Percentiles rank a stretch among this genome's conserved stretches.
Conservation (phyloP, 2,888 invertebrate genomes). For the Epicampocera succincta region DNA sequence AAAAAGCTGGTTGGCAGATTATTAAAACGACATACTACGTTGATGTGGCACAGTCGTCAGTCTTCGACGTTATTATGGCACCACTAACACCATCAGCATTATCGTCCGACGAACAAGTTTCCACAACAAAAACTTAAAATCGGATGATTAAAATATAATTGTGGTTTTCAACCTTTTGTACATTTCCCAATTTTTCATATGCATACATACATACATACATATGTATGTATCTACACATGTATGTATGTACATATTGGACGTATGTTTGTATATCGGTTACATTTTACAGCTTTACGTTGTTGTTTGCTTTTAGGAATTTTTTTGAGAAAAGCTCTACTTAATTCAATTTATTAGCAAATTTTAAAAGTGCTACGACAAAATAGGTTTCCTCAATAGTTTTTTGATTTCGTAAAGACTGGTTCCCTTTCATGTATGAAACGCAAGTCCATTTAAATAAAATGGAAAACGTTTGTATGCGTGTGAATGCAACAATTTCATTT, state of each 20-base stretch:
- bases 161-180: constrained; percentile 62
- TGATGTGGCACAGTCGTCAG: constrained; percentile 48
- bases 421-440: too few species aligned
- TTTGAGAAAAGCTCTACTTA: too few species aligned
- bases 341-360: too few species aligned
- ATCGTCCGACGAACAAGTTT: constrained; percentile 34
- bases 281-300: too few species aligned
- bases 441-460: too few species aligned
- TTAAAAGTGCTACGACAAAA: too few species aligned
- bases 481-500: constrained; percentile 7
- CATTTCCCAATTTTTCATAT: too few species aligned
- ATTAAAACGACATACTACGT: constrained; percentile 31
- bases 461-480: not conserved
- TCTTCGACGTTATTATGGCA: constrained; percentile 61
- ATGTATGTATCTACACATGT: too few species aligned
- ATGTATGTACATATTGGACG: not conserved
- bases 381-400: too few species aligned
- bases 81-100: constrained; percentile 37
- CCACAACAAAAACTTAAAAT: constrained; percentile 72
- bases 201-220: too few species aligned
- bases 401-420: too few species aligned
- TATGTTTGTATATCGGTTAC: not conserved
- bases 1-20: constrained; percentile 46
- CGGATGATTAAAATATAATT: constrained; percentile 79
- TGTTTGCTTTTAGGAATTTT: too few species aligned